phyloP scores from a whole-genome alignment of 2,888 invertebrate species.

The Melipona beecheii region DNA sequence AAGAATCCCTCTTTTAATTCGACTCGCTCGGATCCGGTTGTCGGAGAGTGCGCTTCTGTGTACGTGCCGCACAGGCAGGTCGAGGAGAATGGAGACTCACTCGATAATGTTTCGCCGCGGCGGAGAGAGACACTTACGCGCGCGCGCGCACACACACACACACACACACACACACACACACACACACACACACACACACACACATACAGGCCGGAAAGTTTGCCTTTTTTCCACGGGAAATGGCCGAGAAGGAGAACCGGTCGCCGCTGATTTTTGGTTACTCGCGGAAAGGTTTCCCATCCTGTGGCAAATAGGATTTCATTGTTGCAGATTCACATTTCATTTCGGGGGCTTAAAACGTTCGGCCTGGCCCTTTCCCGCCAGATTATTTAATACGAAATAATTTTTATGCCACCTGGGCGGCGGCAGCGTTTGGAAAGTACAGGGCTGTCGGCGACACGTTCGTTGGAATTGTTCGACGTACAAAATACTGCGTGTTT shows the following conservation, averaged over 20 bases:
- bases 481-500: too few relatives aligned
- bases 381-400: too few relatives aligned
- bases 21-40: constrained; percentile 54
- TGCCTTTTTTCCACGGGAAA: constrained; percentile 6
- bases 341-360: too few relatives aligned
- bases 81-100: constrained; percentile 14
- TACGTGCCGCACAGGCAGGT: constrained; percentile 18
- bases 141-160: not conserved
- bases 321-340: too few relatives aligned
- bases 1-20: constrained; percentile 65
- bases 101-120: constrained; percentile 40
- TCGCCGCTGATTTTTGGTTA: not conserved
- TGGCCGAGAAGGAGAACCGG: not conserved
- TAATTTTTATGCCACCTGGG: too few relatives aligned
- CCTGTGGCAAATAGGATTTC: too few relatives aligned
- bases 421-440: too few relatives aligned
- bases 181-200: not conserved
- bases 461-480: too few relatives aligned
- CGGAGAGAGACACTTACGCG: not conserved
- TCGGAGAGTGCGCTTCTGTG: constrained; percentile 48
- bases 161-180: too few relatives aligned
- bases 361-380: too few relatives aligned
- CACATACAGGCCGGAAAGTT: not conserved
- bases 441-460: too few relatives aligned
- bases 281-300: not conserved